Evolutionary conservation across 2,888 invertebrate genomes (phyloP), one percentile per base, ranked within the genome.

Genomic region (Macrophya annulata): DNA sequence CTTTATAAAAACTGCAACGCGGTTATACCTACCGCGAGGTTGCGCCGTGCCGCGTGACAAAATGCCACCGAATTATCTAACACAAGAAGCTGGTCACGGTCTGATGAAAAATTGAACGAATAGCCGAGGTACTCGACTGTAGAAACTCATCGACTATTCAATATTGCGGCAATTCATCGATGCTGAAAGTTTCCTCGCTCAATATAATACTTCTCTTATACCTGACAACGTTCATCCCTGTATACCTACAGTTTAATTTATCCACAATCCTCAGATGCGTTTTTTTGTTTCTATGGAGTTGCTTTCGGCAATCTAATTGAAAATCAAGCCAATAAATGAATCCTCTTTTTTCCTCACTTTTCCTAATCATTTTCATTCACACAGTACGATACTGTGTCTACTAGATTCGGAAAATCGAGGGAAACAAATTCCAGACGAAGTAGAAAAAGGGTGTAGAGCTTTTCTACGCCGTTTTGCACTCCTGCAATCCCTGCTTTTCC

Each of bases 41-140:
- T 37, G 37, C 31, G 12, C 31, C 37, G 68, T 17, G 6, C 31
- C 37, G 68, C 37, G 6, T 68, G 51, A 77, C 17, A 17, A 43
- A 77, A 37, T 17, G 31, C 48, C 55, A 40, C 55, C 37, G 55
- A 77, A 77, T 77, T 51, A 21, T 77, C 77, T 55, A 43, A 81
- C 40, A 62, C 43, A 62, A 81, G 40, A 15, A 81, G 81, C 51
- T 77, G 6, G 81, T 81, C 81, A 81, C 62, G 81, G 62, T 62
- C 62, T 51, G 59, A 8, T 37, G 62, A 81, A 62, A 43, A 81
- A 62, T 81, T 51, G 40, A 59, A 40, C 62, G 15, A 37, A 37
- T 55, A 31, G 25, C 17, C 51, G 77, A 55, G 31, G 77, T 51
- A 43, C 55, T 77, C 31, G 77, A 77, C 8, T 55, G 8, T 55